phyloP scores from a whole-genome alignment of 2,113 vertebrate species.

The Lampris megalopsis region DNA sequence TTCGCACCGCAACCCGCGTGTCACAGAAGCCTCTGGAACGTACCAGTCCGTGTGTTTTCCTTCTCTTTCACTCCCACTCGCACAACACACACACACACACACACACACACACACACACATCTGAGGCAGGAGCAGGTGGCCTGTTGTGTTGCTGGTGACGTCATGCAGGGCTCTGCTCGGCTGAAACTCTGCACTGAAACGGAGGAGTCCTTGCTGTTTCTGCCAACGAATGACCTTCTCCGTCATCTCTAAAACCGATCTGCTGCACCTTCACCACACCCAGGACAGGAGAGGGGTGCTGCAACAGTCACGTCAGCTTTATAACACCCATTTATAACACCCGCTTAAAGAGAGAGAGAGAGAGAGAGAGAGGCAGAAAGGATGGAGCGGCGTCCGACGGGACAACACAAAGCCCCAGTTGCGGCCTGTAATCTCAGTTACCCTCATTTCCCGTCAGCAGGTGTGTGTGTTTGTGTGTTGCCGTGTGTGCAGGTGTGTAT shows the following conservation, averaged over 20 bases:
- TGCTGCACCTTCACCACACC: not conserved
- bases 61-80: not conserved
- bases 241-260: not conserved
- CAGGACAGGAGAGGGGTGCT: not conserved
- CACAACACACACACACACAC: not conserved
- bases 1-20: no score
- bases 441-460: slow-evolving; percentile 32
- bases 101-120: slow-evolving; percentile 5
- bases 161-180: slow-evolving; percentile 70
- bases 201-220: slow-evolving; percentile 33
- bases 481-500: slow-evolving; percentile 13
- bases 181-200: slow-evolving; percentile 71
- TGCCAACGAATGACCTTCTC: slow-evolving; percentile 21
- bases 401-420: slow-evolving; percentile 33
- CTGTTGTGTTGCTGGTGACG: slow-evolving; percentile 38
- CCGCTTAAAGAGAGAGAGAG: no score
- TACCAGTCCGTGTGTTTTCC: no score
- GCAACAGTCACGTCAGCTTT: no score
- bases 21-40: no score
- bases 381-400: slow-evolving; percentile 15
- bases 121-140: slow-evolving; percentile 19
- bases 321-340: no score
- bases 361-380: slow-evolving; percentile 1
- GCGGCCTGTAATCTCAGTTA: slow-evolving; percentile 52
- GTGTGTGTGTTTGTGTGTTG: slow-evolving; percentile 20